Percentiles rank a stretch among this genome's conserved stretches.
Conservation (phyloP, 2,113 vertebrate species). For the Phycodurus eques region DNA sequence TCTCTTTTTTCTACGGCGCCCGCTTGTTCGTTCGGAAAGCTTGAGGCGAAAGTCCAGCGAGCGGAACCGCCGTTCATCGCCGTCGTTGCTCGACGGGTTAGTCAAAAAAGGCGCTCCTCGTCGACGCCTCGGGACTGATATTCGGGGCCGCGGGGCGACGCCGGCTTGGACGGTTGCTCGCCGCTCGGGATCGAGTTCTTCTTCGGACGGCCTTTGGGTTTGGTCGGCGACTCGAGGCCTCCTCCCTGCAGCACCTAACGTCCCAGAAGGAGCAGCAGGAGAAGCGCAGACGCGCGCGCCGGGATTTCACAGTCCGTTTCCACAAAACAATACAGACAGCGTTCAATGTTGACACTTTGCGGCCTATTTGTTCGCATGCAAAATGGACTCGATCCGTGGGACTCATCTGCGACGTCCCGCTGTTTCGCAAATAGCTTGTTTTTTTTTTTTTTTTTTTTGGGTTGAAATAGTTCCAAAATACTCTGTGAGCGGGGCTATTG, state of each 20-base stretch:
- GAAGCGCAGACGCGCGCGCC: too few species aligned
- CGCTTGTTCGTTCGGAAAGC: background rate
- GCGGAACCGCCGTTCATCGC: background rate
- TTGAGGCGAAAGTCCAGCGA: background rate
- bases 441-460: too few species aligned
- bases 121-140: conserved; percentile 76
- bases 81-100: background rate
- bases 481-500: too few species aligned
- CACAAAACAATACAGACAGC: too few species aligned
- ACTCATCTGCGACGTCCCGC: too few species aligned
- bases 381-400: background rate
- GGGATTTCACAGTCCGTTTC: too few species aligned
- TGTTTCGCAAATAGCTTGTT: background rate
- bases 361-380: too few species aligned
- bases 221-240: conserved; percentile 94
- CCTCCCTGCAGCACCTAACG: conserved; percentile 92
- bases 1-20: too few species aligned
- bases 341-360: too few species aligned
- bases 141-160: conserved; percentile 74
- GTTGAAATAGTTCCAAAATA: background rate
- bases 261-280: background rate
- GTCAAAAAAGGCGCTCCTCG: conserved; percentile 63
- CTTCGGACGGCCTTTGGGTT: conserved; percentile 96
- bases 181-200: conserved; percentile 97
- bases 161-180: conserved; percentile 93